Conservation (phyloP, 2,888 invertebrate species). For the Polia nebulosa region DNA sequence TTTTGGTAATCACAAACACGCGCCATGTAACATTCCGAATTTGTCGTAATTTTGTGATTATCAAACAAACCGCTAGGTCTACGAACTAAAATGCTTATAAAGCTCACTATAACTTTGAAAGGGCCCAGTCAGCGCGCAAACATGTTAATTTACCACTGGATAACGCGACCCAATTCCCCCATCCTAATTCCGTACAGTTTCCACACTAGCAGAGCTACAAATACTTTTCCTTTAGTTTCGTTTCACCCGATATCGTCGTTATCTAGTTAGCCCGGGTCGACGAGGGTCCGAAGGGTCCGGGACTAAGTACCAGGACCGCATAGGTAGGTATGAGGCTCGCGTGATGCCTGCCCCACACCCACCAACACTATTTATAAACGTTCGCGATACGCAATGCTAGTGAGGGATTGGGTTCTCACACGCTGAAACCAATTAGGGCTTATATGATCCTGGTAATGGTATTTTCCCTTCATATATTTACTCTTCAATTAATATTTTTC, state of each 20-base stretch:
- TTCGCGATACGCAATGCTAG: conserved; percentile 77
- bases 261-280: conserved; percentile 90
- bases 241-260: conserved; percentile 88
- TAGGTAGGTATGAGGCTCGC: conserved; percentile 80
- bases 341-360: conserved; percentile 76
- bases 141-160: conserved; percentile 81
- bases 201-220: conserved; percentile 83
- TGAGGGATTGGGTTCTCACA: conserved; percentile 85
- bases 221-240: conserved; percentile 90
- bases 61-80: conserved; percentile 60
- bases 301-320: conserved; percentile 82
- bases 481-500: conserved; percentile 60
- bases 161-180: conserved; percentile 81
- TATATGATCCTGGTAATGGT: conserved; percentile 78
- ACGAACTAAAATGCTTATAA: conserved; percentile 65
- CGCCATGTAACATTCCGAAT: conserved; percentile 14
- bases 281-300: conserved; percentile 88
- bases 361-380: conserved; percentile 83
- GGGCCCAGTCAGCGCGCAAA: conserved; percentile 72
- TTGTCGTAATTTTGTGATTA: conserved; percentile 53
- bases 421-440: conserved; percentile 85
- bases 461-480: conserved; percentile 63
- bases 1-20: too few relatives aligned
- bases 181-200: conserved; percentile 84
- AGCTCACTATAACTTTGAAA: conserved; percentile 68